Base-by-base conservation (phyloP, 2,797 vertebrate genomes). In the Petrocephalus schoutedeni region DNA sequence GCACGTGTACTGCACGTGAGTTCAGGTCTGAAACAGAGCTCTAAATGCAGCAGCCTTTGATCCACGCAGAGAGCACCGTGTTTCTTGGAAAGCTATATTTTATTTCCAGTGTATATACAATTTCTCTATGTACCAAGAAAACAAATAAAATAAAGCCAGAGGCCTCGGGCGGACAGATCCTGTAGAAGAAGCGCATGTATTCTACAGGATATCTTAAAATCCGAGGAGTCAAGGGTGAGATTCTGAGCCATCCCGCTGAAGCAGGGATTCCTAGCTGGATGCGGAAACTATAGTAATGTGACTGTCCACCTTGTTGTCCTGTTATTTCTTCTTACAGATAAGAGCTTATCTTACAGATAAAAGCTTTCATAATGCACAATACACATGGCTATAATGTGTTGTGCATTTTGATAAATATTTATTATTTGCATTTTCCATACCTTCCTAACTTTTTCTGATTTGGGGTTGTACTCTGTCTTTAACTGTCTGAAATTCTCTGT, bases 121-220 rank as follows among this genome's bases (percentile, higher is more conserved):
- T 91, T 88, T 92, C 87, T 91, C 71, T n/a, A 71, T 80, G 90
- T 89, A 36, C 82, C 19, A 9, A 49, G n/a, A 16, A 41, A 71
- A 64, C 19, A 28, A 16, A 64, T 49, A 10, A 53, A 71, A 67
- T 49, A 53, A 86, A 16, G 45, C 4, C 32, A 0, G 61, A 85
- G 87, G n/a, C 89, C 90, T 91, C 54, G 89, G 77, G 19, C 28
- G 85, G 91, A 90, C 92, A 93, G 93, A 93, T 92, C 92, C 80
- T 90, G 91, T 41, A 91, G 89, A 89, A 90, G 89, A 54, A 67
- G 14, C 32, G 23, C 9, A 0, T 89, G 89, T 91, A 90, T 90
- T 90, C 64, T 49, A 19, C 51, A 5, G 67, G n/a, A 51, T 28
- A 41, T 10, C 3, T 14, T 4, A 28, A 28, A 28, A 28, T 28